These are phyloP conservation scores for Conger conger DNA, from an alignment of 2,113 vertebrate species.

Conservation along the genomic window DNA sequence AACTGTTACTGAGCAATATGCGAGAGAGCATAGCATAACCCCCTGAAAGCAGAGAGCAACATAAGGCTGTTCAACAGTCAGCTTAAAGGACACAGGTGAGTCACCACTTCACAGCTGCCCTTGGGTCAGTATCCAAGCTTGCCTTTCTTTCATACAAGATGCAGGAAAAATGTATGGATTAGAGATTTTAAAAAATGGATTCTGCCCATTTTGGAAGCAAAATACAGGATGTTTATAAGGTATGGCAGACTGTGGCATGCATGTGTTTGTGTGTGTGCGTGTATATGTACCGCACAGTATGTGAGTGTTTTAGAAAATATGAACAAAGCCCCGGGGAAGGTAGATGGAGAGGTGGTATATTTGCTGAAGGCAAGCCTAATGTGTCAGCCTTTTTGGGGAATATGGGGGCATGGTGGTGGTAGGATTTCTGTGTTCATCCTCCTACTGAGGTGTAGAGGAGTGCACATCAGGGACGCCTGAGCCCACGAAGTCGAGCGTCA, in stretches of 20 bases:
- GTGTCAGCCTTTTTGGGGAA: slow-evolving; percentile 13
- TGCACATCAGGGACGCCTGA: neutral
- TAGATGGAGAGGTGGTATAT: neutral
- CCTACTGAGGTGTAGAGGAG: slow-evolving; percentile 22
- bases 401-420: neutral
- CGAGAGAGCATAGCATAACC: too few relatives aligned
- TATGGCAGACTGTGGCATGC: too few relatives aligned
- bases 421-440: slow-evolving; percentile 32
- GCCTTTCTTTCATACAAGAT: neutral
- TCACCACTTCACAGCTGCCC: neutral
- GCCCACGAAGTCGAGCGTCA: slow-evolving; percentile 7
- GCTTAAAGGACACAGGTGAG: neutral
- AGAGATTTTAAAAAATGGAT: neutral
- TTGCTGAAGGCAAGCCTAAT: neutral
- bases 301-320: too few relatives aligned
- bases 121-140: neutral
- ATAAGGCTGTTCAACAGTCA: neutral
- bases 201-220: neutral
- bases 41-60: neutral
- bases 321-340: neutral
- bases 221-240: neutral
- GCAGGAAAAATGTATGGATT: neutral
- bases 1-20: too few relatives aligned
- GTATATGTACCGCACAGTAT: too few relatives aligned
- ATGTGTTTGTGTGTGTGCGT: too few relatives aligned